Conservation (phyloP, 2,113 vertebrate species). For the Rostratula benghalensis region DNA sequence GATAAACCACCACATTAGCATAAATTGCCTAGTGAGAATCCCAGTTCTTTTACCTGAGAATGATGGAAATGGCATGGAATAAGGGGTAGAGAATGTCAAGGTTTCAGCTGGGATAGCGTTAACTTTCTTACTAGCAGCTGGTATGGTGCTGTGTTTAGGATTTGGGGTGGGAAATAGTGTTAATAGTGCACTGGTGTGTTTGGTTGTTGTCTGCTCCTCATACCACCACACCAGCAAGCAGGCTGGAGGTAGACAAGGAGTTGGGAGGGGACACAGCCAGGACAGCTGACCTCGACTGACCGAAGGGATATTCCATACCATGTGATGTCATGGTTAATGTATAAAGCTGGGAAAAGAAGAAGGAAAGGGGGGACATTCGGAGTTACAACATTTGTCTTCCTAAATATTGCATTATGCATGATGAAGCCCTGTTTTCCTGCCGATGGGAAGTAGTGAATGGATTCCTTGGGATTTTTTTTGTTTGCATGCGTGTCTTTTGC, state of each 20-base stretch:
- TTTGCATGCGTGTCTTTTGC: neutral
- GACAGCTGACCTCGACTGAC: neutral
- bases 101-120: neutral
- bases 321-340: neutral
- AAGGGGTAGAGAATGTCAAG: neutral
- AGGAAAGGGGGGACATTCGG: neutral
- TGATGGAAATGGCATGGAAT: neutral
- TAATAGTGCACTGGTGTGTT: neutral
- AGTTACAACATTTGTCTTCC: neutral
- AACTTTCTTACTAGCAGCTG: neutral
- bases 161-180: neutral
- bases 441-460: neutral
- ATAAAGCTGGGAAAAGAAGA: neutral
- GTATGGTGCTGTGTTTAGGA: neutral
- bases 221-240: neutral
- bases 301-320: neutral
- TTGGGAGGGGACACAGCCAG: neutral
- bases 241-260: neutral
- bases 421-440: neutral
- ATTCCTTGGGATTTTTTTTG: neutral
- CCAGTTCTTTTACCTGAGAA: neutral
- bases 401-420: neutral
- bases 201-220: neutral
- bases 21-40: neutral
- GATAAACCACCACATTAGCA: neutral